Evolutionary conservation across 2,113 vertebrate genomes (phyloP).

Genomic region (Perognathus longimembris): DNA sequence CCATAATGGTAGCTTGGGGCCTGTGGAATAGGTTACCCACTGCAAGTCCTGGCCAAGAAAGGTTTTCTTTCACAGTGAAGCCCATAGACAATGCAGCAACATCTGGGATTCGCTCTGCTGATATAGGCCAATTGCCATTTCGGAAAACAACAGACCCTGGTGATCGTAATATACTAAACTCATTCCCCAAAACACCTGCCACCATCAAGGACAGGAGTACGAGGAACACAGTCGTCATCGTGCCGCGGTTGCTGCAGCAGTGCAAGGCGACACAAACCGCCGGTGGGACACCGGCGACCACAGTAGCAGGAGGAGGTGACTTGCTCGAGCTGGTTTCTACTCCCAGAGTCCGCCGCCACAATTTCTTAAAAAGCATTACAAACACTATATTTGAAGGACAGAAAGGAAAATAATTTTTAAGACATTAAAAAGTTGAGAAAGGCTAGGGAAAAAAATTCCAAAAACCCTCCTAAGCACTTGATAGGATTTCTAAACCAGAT

Average conservation of each 20-base stretch:
- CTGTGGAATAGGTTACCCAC: conserved; percentile 94
- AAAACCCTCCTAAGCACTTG: not conserved
- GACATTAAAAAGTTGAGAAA: conserved; percentile 10
- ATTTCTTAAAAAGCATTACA: not conserved
- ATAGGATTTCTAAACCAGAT: not conserved
- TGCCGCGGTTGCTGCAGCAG: too few relatives aligned
- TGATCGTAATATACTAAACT: conserved; percentile 92
- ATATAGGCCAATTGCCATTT: conserved; percentile 94
- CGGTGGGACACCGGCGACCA: too few relatives aligned
- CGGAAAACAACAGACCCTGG: conserved; percentile 94
- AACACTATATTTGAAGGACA: not conserved
- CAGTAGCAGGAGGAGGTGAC: too few relatives aligned
- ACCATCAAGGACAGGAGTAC: too few relatives aligned
- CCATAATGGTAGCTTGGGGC: conserved; percentile 93
- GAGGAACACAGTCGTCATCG: too few relatives aligned
- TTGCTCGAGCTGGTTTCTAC: too few relatives aligned
- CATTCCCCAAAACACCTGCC: conserved; percentile 90
- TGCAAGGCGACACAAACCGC: too few relatives aligned
- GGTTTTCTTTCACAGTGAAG: conserved; percentile 96
- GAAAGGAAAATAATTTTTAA: not conserved
- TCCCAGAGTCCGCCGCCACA: not conserved
- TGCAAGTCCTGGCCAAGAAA: conserved; percentile 95
- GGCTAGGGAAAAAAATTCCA: not conserved
- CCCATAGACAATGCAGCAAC: conserved; percentile 96
- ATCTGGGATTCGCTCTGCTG: conserved; percentile 96